Evolutionary conservation across 2,797 vertebrate genomes (phyloP).

Genomic region (Falco peregrinus): DNA sequence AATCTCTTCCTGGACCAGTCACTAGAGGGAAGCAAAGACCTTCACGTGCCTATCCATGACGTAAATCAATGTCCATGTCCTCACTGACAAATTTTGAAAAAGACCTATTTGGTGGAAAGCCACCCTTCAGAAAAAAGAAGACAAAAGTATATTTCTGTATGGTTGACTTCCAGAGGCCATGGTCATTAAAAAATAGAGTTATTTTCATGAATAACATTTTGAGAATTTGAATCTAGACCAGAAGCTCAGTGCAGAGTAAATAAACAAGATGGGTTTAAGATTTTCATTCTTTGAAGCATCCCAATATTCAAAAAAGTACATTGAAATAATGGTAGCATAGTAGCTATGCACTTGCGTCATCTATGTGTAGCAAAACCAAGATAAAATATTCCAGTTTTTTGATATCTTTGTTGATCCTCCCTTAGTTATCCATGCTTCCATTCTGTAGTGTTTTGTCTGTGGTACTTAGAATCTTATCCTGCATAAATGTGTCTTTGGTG

Average conservation of each 20-base stretch:
- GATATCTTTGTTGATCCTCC: background rate
- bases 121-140: accelerated
- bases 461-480: background rate
- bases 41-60: conserved; percentile 8
- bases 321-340: background rate
- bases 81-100: background rate
- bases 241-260: background rate
- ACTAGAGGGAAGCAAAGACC: conserved; percentile 68
- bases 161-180: background rate
- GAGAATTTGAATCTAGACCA: background rate
- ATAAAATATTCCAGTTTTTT: background rate
- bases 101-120: background rate
- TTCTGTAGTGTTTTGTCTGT: background rate
- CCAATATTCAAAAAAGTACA: background rate
- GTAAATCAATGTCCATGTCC: background rate
- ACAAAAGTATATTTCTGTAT: background rate
- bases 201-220: background rate
- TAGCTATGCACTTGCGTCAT: background rate
- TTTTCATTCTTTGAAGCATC: background rate
- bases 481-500: background rate
- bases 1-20: conserved; percentile 16
- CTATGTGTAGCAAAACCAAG: background rate
- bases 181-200: background rate
- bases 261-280: background rate
- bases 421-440: background rate